Percentiles rank a stretch among this genome's conserved stretches.
phyloP scores from a whole-genome alignment of 2,888 invertebrate genomes.

The Athetis lepigone region DNA sequence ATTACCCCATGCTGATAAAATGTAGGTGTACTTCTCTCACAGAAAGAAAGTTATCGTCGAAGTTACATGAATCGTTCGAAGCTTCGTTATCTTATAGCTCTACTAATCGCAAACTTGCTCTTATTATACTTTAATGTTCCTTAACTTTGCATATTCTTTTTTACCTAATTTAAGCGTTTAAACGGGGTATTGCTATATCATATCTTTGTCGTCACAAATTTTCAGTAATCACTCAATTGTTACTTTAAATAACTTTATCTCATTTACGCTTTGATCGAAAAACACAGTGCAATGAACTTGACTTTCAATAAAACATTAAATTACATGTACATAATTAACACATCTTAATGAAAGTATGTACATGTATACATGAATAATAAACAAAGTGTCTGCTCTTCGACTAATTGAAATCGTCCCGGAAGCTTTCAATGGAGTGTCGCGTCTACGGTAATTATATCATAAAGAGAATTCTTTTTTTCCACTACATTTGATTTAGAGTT shows the following conservation, averaged over 20 bases:
- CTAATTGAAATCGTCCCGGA: constrained; percentile 56
- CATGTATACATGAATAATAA: constrained; percentile 43
- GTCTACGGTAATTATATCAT: constrained; percentile 42
- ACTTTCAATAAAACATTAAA: neutral
- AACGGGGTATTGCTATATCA: no score
- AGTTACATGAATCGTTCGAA: no score
- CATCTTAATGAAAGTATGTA: constrained; percentile 30
- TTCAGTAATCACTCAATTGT: neutral
- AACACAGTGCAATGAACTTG: neutral
- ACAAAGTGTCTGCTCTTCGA: constrained; percentile 36
- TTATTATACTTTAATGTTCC: no score
- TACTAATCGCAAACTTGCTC: no score
- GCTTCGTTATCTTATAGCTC: no score
- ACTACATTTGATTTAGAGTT: neutral
- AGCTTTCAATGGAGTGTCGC: constrained; percentile 33
- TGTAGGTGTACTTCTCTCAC: no score
- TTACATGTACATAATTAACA: constrained; percentile 33
- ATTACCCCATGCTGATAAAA: no score
- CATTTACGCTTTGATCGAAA: neutral
- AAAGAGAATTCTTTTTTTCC: constrained; percentile 29
- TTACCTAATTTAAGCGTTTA: no score
- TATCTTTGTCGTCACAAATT: neutral
- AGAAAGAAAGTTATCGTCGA: no score
- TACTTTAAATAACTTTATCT: neutral
- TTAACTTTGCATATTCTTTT: no score